Conservation (phyloP, 1,140 invertebrate species). For the Plectrocnemia conspersa region DNA sequence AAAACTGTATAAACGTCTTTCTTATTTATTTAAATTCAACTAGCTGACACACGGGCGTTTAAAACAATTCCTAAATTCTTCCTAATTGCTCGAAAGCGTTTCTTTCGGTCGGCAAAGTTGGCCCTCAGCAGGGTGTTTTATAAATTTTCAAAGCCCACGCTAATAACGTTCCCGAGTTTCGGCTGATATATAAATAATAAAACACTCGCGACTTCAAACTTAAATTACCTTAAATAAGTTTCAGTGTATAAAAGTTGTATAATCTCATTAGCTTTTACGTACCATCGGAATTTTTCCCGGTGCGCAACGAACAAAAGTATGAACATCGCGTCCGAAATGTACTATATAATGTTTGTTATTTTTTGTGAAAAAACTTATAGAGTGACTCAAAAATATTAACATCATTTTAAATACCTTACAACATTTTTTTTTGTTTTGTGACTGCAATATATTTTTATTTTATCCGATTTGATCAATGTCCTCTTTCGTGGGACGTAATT, state of each 20-base stretch:
- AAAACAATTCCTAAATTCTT: conserved; percentile 16
- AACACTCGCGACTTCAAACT: conserved; percentile 27
- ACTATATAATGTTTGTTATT: conserved; percentile 9
- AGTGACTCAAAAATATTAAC: background rate
- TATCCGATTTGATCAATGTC: too few relatives aligned
- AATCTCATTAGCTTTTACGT: conserved; percentile 30
- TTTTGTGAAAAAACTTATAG: background rate
- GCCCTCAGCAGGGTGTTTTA: conserved; percentile 25
- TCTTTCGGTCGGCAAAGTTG: conserved; percentile 23
- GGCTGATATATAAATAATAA: conserved; percentile 34
- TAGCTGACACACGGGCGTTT: too few relatives aligned
- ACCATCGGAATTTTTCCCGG: conserved; percentile 19
- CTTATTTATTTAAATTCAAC: too few relatives aligned
- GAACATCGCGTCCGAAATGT: conserved; percentile 2
- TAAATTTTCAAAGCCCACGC: conserved; percentile 29
- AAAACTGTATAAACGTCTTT: conserved; percentile 8
- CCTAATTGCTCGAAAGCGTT: conserved; percentile 21
- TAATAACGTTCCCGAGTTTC: conserved; percentile 34
- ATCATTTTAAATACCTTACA: too few relatives aligned
- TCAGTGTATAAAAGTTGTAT: conserved; percentile 33
- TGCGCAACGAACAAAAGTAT: conserved; percentile 3
- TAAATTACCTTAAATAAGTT: conserved; percentile 34
- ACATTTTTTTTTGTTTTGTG: too few relatives aligned
- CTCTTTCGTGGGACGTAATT: too few relatives aligned
- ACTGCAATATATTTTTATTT: too few relatives aligned